A percentile compares a stretch with the other conserved stretches of the same genome.
Evolutionary conservation across 1,140 invertebrate species (phyloP).

Genomic region (Zaprionus davidi): DNA sequence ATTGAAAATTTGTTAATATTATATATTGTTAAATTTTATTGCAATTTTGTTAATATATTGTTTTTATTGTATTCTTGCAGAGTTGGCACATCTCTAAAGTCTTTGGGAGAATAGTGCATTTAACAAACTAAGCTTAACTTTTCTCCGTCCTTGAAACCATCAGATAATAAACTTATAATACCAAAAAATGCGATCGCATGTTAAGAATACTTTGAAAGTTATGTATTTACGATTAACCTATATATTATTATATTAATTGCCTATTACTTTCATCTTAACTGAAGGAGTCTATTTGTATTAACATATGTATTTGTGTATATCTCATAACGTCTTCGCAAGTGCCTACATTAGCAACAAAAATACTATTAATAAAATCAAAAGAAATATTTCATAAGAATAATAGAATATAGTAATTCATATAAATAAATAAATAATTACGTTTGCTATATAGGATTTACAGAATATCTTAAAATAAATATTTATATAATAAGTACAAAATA

Average conservation of each 20-base stretch:
- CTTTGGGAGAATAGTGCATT: not conserved
- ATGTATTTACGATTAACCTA: not conserved
- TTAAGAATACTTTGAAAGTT: not conserved
- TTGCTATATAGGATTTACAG: no score
- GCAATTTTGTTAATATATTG: not conserved
- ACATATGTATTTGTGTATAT: slow-evolving; percentile 17
- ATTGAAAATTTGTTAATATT: no score
- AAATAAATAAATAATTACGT: no score
- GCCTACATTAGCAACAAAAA: not conserved
- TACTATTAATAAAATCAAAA: not conserved
- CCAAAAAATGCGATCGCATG: not conserved
- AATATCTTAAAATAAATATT: no score
- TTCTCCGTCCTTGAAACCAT: slow-evolving; percentile 1
- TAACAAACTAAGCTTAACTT: not conserved
- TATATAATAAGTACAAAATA: no score
- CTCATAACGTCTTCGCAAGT: not conserved
- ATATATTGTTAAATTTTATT: no score
- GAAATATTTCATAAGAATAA: no score
- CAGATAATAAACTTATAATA: not conserved
- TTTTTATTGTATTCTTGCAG: not conserved
- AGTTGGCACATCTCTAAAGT: not conserved
- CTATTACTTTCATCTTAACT: not conserved
- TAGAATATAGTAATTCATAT: no score
- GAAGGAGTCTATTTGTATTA: no score
- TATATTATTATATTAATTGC: not conserved